Evolutionary conservation across 1,140 invertebrate genomes (phyloP).

Genomic region (Medauroidea extradentata): DNA sequence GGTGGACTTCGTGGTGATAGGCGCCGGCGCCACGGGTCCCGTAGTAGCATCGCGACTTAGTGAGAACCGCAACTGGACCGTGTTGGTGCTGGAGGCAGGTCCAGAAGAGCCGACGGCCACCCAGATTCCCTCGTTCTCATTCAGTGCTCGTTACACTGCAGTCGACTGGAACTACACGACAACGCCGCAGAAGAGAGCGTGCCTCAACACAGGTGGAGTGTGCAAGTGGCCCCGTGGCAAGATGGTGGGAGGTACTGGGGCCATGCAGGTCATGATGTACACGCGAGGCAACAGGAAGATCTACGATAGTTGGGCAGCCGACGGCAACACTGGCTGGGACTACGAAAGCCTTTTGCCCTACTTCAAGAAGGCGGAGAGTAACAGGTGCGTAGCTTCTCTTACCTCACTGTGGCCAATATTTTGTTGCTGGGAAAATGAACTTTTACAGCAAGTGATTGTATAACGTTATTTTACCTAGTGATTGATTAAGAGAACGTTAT

Average conservation of each 20-base stretch:
- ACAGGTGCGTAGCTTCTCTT: constrained; percentile 33
- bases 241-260: constrained; percentile 9
- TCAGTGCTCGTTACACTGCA: constrained; percentile 9
- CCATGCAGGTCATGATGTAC: constrained; percentile 82
- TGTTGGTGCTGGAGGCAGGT: background rate
- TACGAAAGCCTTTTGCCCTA: constrained; percentile 68
- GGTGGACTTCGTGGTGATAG: too few species aligned
- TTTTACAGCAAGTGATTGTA: too few species aligned
- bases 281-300: too few species aligned
- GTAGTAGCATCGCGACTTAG: constrained; percentile 24
- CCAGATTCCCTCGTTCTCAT: constrained; percentile 41
- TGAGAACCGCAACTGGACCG: constrained; percentile 13
- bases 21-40: too few species aligned
- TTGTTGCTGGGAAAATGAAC: too few species aligned
- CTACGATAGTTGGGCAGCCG: constrained; percentile 61
- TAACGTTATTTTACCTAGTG: too few species aligned
- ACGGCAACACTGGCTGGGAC: constrained; percentile 63
- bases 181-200: constrained; percentile 5
- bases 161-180: constrained; percentile 18
- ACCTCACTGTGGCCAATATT: too few species aligned
- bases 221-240: constrained; percentile 18
- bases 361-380: constrained; percentile 56
- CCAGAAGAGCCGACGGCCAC: too few species aligned
- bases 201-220: constrained; percentile 2
- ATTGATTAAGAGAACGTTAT: too few species aligned